These are phyloP conservation scores for Dromius quadrimaculatus DNA, from an alignment of 2,888 invertebrate genomes.

Conservation along the genomic window DNA sequence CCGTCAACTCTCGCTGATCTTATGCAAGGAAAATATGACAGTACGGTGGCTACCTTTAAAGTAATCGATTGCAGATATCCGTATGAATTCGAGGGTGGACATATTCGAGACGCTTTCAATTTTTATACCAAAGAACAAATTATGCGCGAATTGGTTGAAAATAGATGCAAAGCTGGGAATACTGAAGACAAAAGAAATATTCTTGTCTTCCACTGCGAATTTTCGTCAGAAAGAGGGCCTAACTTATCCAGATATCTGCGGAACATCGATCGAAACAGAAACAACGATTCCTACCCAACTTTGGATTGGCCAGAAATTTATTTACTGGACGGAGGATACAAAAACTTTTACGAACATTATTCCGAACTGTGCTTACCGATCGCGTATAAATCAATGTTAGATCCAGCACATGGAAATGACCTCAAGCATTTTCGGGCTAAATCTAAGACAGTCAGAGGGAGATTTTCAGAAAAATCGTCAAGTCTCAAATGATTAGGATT, in stretches of 20 bases:
- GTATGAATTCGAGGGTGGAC: conserved; percentile 93
- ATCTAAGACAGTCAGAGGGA: conserved; percentile 72
- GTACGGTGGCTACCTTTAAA: conserved; percentile 75
- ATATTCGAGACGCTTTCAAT: conserved; percentile 87
- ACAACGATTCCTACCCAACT: conserved; percentile 85
- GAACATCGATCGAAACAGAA: conserved; percentile 84
- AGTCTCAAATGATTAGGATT: conserved; percentile 32
- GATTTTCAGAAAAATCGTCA: conserved; percentile 47
- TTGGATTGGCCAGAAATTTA: conserved; percentile 94
- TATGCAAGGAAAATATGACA: conserved; percentile 76
- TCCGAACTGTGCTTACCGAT: conserved; percentile 78
- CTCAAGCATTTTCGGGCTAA: conserved; percentile 81
- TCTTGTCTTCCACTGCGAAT: conserved; percentile 97
- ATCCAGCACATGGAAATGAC: conserved; percentile 81
- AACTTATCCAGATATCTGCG: conserved; percentile 88
- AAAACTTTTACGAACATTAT: conserved; percentile 81
- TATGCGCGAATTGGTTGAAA: conserved; percentile 70
- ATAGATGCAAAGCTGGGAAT: conserved; percentile 57
- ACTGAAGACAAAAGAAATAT: conserved; percentile 68
- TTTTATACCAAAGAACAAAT: conserved; percentile 85
- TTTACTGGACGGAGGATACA: conserved; percentile 91
- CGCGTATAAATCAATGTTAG: conserved; percentile 87
- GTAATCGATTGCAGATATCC: conserved; percentile 97
- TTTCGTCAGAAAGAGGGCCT: conserved; percentile 95
- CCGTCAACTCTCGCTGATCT: conserved; percentile 79